Evolutionary conservation across 2,797 vertebrate genomes (phyloP).

Genomic region (Sebastes nivosus): DNA sequence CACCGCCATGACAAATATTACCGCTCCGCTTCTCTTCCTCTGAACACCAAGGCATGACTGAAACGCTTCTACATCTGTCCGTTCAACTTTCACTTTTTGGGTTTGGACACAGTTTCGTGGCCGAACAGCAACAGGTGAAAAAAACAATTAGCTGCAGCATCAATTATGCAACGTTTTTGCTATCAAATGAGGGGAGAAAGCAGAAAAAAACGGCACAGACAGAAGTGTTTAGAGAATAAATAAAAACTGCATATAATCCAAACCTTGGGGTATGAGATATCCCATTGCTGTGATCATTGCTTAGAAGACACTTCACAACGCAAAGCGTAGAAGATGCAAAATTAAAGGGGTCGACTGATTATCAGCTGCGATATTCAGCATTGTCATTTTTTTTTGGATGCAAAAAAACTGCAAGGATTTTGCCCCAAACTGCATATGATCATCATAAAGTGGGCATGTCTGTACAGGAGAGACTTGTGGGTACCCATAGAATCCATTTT

Average conservation of each 20-base stretch:
- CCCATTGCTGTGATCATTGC: background rate
- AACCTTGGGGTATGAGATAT: background rate
- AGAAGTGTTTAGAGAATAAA: background rate
- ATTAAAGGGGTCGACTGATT: background rate
- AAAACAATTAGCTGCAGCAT: background rate
- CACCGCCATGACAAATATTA: conserved; percentile 8
- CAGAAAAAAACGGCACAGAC: background rate
- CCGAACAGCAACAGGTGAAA: background rate
- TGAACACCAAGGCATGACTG: background rate
- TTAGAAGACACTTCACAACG: background rate
- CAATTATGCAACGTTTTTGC: background rate
- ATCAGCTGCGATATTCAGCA: background rate
- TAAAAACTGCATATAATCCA: too few species aligned
- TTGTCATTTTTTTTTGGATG: background rate
- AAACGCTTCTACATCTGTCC: background rate
- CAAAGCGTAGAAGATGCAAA: background rate
- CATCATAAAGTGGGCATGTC: too few species aligned
- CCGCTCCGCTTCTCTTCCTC: conserved; percentile 13
- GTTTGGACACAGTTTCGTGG: conserved; percentile 2
- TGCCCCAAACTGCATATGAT: too few species aligned
- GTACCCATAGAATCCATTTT: too few species aligned
- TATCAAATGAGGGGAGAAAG: background rate
- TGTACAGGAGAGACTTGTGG: too few species aligned
- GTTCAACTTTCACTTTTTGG: conserved; percentile 14
- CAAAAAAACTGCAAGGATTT: too few species aligned